Base-by-base conservation (phyloP, 2,113 vertebrate species). In the Planiliza haematocheilus region DNA sequence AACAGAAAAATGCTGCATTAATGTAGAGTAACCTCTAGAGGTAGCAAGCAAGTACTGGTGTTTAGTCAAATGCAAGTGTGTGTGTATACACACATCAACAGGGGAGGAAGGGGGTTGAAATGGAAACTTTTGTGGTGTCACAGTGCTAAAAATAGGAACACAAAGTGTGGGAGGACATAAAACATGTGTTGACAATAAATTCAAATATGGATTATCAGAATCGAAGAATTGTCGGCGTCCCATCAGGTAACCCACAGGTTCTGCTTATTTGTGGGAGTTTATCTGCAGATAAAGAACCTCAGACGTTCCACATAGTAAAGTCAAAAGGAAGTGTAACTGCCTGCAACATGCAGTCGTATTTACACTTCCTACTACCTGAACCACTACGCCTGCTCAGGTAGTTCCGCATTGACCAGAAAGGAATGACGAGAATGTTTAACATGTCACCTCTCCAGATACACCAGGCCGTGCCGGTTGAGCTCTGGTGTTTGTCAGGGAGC, bases 71-170 rank as follows among this genome's bases (percentile, higher is more conserved):
- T 62, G 46, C 67, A 74, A 76, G 50, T 45, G 58, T 59, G 58
- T 59, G 55, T 82, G 62, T 56, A 11, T 34, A 49, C 12, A 51
- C 62, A 68, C 60, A 61, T 38, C 34, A 60, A 74, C 68, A 64
- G 24, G 51, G 62, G 90, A 91, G 91, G 93, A 76, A 84, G 86
- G 85, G 89, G 74, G 77, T 89, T 88, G 91, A 92, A 89, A 91
- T 94, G 95, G 95, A 96, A 96, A 97, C 75, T 94, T 95, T 94
- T 86, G 84, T 72, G 62, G 89, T 79, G 88, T 72, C 66, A 41
- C 59, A 59, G 18, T 30, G 89, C 94, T 95, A 94, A 95, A 95
- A 96, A 95, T 95, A 97, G 93, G 87, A n/a, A 11, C 61, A 88
- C 71, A 83, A 87, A 86, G 78, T 85, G 87, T 39, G 64, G 49